Evolutionary conservation across 2,797 vertebrate species (phyloP), one percentile per base, ranked within the genome.

Genomic region (Crocodylus rhombifer): DNA sequence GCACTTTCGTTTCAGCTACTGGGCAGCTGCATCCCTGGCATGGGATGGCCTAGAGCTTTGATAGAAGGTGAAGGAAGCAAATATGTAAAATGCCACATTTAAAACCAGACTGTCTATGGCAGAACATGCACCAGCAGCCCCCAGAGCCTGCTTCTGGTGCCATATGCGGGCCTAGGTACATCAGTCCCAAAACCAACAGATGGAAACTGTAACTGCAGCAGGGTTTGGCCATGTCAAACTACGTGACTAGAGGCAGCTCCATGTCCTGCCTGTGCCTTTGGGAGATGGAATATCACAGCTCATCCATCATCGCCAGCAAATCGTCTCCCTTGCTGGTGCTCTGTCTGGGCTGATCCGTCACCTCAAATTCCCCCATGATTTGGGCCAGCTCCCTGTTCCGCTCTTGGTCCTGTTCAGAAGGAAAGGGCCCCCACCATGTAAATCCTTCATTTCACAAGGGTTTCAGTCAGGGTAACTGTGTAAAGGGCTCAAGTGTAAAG

Each of bases 301-400:
- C 98, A 12, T 99, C 99, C 99, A 99, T 99, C 98, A 99, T 98
- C 73, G 99, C 99, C 85, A 99, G 97, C 85, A 99, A 97, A 92
- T 99, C 99, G 5, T 99, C 99, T 55, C 99, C 99, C 95, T 99
- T 99, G 97, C 95, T 99, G 97, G 95, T 61, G 51, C 96, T 97
- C 80, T 76, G 93, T 28, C 96, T 95, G 0, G 97, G 96, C 91
- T 98, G 98, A 78, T 96, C 98, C 3, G 92, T 94, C 83, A 98
- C 97, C 20, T 98, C 98, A 95, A 99, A 98, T 95, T 99, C 98
- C 5, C 98, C 99, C 98, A 99, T 99, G 97, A 99, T 99, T 91
- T 98, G 98, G 73, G 98, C 98, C 92, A 99, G 98, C 96, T 99
- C 98, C 67, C 98, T 98, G 74, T 97, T 99, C 87, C 98, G 97